Evolutionary conservation across 2,113 vertebrate genomes (phyloP), one percentile per base, ranked within the genome.

Genomic region (Polyodon spathula): DNA sequence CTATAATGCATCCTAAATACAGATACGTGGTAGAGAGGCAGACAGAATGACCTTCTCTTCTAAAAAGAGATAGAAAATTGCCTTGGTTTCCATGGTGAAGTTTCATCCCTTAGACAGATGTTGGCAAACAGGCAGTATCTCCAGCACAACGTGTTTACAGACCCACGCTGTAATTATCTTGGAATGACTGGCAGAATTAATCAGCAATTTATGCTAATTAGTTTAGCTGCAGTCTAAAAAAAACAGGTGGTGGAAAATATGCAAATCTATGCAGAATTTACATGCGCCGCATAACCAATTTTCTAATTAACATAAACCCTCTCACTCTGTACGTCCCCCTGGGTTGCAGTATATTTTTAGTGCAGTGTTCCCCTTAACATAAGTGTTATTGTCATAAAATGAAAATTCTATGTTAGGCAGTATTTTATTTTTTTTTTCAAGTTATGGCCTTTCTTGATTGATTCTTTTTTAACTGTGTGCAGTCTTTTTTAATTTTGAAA

Each of bases 241-340:
- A 94, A 97, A 98, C 95, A 97, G 94, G 95, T 96, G 94, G 91
- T 88, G 66, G 84, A 86, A 90, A 97, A 92, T 93, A 97, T 98
- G 94, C 90, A 97, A 94, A 98, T 98, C 85, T 87, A 90, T 92
- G 92, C 93, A 95, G 92, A 91, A 97, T 94, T 89, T 91, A 91
- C 90, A 91, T 92, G 81, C 78, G 80, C 86, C 87, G 88, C 89
- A 92, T 90, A 94, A 89, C 89, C 81, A 85, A 85, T 83, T 85
- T 64, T 92, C n/a, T 92, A 93, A 97, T 97, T 94, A 94, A 88
- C 89, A 89, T 90, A 86, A 80, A 74, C 86, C 81, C 71, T 74
- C 82, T 81, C 78, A 83, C 77, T 64, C 73, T 40, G 40, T 71
- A 68, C 52, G 67, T 82, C 81, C 81, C 83, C 68, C 70, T 80